Base-by-base conservation (phyloP, 1,140 invertebrate species). In the Dinothrombium tinctorium region DNA sequence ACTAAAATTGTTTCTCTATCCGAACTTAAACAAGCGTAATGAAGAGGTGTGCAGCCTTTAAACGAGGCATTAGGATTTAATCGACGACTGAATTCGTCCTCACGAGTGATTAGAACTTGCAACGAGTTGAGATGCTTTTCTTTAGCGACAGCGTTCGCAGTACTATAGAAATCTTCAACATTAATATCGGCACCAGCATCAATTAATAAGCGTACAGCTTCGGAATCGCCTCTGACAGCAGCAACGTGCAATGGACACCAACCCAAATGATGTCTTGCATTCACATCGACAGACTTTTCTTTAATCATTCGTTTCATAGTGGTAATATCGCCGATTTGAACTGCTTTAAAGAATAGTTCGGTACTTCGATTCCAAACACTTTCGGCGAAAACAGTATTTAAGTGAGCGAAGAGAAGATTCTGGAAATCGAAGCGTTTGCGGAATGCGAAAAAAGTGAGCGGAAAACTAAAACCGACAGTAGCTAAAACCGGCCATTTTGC, bases 221-320 rank as follows among this genome's bases (percentile, higher is more conserved):
- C 63, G n/a, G 60, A 40, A 48, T 69, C 67, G 29, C 69, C 69
- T 59, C 79, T 83, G n/a, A 82, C 71, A 21, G 74, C 73, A 40
- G 80, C 80, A 31, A 73, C 66, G 59, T 83, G 80, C 21, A 87
- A 60, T 6, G 78, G 68, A 36, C 77, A 83, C 81, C 82, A 89
- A 23, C 82, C 81, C 14, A 84, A 59, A 11, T 58, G 42, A 59
- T 81, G 76, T 8, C 37, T 22, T 9, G 23, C 19, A 36, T 36
- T 36, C 2, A 36, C 14, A 36, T 36, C 33, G 14, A 36, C 20
- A 36, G 20, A 22, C 12, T 6, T 21, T 36, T 19, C 17, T 11
- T 36, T 20, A n/a, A 36, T 21, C 12, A 36, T 36, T 21, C 12
- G 23, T 21, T 36, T 36, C 4, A 36, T n/a, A 9, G 20, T 21